These are phyloP conservation scores for Papilio gigon DNA, from an alignment of 2,888 invertebrate genomes.

Conservation along the genomic window DNA sequence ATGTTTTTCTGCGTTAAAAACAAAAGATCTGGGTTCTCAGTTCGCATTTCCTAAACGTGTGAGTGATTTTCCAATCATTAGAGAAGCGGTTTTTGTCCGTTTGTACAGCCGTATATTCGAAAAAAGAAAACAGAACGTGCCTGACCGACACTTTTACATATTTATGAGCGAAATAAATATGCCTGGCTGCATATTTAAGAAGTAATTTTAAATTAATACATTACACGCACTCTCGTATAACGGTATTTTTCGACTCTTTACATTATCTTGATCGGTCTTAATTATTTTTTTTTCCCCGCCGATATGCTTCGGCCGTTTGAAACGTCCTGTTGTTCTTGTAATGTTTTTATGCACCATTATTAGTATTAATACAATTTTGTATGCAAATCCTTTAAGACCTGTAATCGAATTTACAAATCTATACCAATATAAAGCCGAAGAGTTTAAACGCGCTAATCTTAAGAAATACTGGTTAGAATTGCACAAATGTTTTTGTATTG, in stretches of 20 bases:
- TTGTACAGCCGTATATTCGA: too few relatives aligned
- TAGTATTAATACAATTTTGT: background rate
- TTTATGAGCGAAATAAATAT: slow-evolving; percentile 30
- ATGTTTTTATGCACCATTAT: slow-evolving; percentile 2
- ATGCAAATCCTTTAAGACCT: slow-evolving; percentile 3
- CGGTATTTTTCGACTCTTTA: slow-evolving; percentile 25
- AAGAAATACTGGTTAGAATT: background rate
- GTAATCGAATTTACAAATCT: background rate
- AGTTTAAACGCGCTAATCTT: too few relatives aligned
- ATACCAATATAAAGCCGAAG: too few relatives aligned
- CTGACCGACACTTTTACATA: slow-evolving; percentile 16
- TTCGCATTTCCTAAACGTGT: too few relatives aligned
- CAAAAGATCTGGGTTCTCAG: too few relatives aligned
- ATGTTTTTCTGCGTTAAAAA: too few relatives aligned
- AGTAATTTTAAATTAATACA: slow-evolving; percentile 34
- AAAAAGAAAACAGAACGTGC: too few relatives aligned
- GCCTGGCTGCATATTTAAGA: slow-evolving; percentile 29
- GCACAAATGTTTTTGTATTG: too few relatives aligned
- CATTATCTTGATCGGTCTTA: slow-evolving; percentile 32
- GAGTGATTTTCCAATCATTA: too few relatives aligned
- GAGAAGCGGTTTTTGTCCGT: too few relatives aligned
- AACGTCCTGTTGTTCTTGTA: slow-evolving; percentile 12
- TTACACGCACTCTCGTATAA: slow-evolving; percentile 25
- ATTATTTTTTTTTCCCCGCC: slow-evolving; percentile 30
- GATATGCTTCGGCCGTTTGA: slow-evolving; percentile 21